Evolutionary conservation across 2,888 invertebrate species (phyloP), one percentile per base, ranked within the genome.

Genomic region (Nezara viridula): DNA sequence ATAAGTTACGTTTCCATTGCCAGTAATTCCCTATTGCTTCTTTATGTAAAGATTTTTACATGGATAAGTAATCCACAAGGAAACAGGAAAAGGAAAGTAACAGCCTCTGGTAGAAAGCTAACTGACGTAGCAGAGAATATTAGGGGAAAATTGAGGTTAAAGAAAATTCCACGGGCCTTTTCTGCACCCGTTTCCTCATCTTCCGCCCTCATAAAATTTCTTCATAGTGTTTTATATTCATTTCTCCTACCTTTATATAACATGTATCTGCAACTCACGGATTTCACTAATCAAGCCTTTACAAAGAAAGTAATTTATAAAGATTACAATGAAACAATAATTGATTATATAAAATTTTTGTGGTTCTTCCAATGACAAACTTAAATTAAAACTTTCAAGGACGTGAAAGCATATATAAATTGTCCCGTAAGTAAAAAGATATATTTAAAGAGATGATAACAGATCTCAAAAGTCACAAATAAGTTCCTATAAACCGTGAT

Each of bases 11-110:
- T 60, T 14, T 27, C 12, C 27, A 2, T 60, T 60, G 12, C 14
- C 27, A 12, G 60, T 27, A 6, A 60, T 14, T 60, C 27, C 3
- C 14, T 14, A 14, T 12, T 12, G 60, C 37, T 37, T 10, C 19
- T 77, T 77, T 77, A 40, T 77, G 77, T 40, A 40, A 77, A 77
- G 40, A 40, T 60, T 40, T 40, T 77, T 77, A 24, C 77, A 77
- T 40, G 77, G 77, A 24, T 40, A 77, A 40, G 77, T 77, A 40
- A 77, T 7, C 40, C 40, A 40, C 24, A 77, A 77, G 21, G 24
- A 37, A 40, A 37, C 16, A 77, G 40, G 77, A 21, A 40, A 77
- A 77, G 40, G 37, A 40, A 77, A 77, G 77, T 77, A 12, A 60
- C n/a, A 60, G 77, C 21, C 40, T 77, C 21, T 16, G 24, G 21